These are phyloP conservation scores for Amphiprion percula DNA, from an alignment of 2,113 vertebrate species.

Conservation along the genomic window DNA sequence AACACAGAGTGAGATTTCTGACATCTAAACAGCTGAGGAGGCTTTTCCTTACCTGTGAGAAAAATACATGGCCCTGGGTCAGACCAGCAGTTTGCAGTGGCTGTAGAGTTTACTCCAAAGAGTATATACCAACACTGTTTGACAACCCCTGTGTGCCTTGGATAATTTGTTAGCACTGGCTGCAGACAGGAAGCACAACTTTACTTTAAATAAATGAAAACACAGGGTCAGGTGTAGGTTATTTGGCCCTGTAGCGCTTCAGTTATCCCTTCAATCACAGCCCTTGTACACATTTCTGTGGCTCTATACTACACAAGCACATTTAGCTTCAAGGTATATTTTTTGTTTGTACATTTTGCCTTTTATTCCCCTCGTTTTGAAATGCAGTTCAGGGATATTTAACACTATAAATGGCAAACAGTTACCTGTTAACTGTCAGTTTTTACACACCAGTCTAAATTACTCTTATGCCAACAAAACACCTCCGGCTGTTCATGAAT, in stretches of 20 bases:
- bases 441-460: constrained; percentile 45
- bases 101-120: constrained; percentile 38
- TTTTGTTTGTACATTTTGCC: background rate
- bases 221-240: background rate
- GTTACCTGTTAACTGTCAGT: background rate
- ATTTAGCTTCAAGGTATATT: background rate
- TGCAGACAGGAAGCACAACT: constrained; percentile 26
- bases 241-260: background rate
- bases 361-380: constrained; percentile 8
- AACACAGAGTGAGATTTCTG: constrained; percentile 41
- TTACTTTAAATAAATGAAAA: constrained; percentile 30
- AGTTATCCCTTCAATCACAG: background rate
- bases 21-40: constrained; percentile 37
- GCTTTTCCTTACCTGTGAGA: constrained; percentile 39
- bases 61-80: constrained; percentile 49
- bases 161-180: constrained; percentile 25
- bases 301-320: background rate
- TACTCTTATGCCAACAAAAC: constrained; percentile 28
- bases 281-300: background rate
- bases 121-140: constrained; percentile 28
- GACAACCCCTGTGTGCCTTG: constrained; percentile 51
- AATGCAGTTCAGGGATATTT: constrained; percentile 10
- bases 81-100: constrained; percentile 24
- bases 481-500: constrained; percentile 33
- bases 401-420: constrained; percentile 19